A percentile compares a stretch with the other conserved stretches of the same genome.
Evolutionary conservation across 1,140 invertebrate genomes (phyloP).

Genomic region (Drosophila funebris): DNA sequence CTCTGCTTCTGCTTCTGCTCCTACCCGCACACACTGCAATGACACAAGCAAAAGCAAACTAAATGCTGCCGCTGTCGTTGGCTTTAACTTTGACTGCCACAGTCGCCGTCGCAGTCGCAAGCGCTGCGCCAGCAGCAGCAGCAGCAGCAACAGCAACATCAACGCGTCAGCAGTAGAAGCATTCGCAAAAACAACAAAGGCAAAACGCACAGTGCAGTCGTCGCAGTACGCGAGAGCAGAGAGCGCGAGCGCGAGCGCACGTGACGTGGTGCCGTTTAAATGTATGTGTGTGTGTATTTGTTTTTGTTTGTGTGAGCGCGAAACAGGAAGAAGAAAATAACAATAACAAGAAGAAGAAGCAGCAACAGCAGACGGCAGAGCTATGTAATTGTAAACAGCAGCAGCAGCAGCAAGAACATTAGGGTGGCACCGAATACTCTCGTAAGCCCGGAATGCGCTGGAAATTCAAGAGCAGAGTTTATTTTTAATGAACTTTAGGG

Average conservation of each 20-base stretch:
- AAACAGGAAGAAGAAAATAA: constrained; percentile 48
- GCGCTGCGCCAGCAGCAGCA: constrained; percentile 33
- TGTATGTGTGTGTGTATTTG: constrained; percentile 14
- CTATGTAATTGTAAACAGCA: constrained; percentile 60
- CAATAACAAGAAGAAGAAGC: constrained; percentile 39
- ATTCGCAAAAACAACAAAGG: constrained; percentile 55
- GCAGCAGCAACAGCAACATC: constrained; percentile 44
- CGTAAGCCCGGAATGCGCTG: constrained; percentile 14
- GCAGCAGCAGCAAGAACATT: constrained; percentile 38
- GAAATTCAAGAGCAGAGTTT: constrained; percentile 20
- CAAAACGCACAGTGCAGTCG: constrained; percentile 53
- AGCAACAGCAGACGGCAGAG: constrained; percentile 32
- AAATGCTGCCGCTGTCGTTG: constrained; percentile 66
- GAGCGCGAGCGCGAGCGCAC: constrained; percentile 64
- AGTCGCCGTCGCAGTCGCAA: constrained; percentile 32
- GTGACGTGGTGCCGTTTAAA: constrained; percentile 56
- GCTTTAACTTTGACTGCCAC: constrained; percentile 65
- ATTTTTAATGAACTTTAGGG: constrained; percentile 31
- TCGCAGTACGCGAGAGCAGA: constrained; percentile 22
- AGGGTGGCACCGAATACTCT: constrained; percentile 37
- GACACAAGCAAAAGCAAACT: constrained; percentile 77
- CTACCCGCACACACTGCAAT: constrained; percentile 75
- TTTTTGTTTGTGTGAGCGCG: constrained; percentile 39
- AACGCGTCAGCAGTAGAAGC: constrained; percentile 15
- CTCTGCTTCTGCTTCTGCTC: constrained; percentile 45